Conservation (phyloP, 2,797 vertebrate genomes). For the Poeciliopsis paucimaculata region DNA sequence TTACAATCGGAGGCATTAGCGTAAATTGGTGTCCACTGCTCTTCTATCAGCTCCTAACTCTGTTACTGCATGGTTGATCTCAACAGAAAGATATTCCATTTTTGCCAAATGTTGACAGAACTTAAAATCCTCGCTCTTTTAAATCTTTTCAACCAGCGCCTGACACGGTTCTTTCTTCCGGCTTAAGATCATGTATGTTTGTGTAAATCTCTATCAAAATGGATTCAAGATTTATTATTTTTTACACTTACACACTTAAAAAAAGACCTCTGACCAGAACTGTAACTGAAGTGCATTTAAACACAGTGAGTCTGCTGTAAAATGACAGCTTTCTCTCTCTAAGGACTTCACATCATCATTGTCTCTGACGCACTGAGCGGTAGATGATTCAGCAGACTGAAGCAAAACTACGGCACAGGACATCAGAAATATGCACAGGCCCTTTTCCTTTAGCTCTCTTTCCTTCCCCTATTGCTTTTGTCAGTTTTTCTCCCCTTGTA, state of each 20-base stretch:
- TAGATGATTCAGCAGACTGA: slow-evolving; percentile 64
- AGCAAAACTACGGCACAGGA: slow-evolving; percentile 40
- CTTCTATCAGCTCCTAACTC: slow-evolving; percentile 12
- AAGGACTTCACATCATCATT: slow-evolving; percentile 39
- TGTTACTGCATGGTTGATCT: not conserved
- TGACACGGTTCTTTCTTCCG: not conserved
- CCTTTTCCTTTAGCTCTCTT: slow-evolving; percentile 22
- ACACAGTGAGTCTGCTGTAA: not conserved
- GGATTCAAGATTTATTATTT: not conserved
- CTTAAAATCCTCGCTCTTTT: slow-evolving; percentile 26
- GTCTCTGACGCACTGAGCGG: slow-evolving; percentile 59
- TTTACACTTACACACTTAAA: not conserved
- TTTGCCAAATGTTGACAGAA: slow-evolving; percentile 16
- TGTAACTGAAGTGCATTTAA: not conserved
- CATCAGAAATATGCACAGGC: slow-evolving; percentile 38
- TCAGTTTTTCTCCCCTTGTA: slow-evolving; percentile 24
- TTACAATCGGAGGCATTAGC: slow-evolving; percentile 2
- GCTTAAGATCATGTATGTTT: not conserved
- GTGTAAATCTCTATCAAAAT: not conserved
- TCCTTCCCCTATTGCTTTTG: not conserved
- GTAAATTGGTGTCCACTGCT: not conserved
- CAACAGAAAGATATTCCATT: slow-evolving; percentile 4
- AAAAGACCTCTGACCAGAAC: not conserved
- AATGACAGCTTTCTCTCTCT: slow-evolving; percentile 27
- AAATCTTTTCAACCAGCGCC: slow-evolving; percentile 36